Evolutionary conservation across 2,797 vertebrate species (phyloP), one percentile per base, ranked within the genome.

Genomic region (Carapus acus): DNA sequence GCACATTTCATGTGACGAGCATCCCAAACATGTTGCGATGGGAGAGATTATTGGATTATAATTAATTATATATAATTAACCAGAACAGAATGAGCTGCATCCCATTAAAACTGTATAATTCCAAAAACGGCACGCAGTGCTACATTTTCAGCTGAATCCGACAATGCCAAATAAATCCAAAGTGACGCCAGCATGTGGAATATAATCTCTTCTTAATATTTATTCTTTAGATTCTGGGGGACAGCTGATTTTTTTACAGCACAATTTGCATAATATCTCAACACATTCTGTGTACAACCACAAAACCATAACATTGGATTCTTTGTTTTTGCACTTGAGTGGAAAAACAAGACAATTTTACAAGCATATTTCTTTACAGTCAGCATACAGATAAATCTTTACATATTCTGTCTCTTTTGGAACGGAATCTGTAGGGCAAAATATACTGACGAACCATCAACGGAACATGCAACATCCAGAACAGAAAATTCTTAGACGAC

Each of bases 391-490:
- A 85, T 91, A 83, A 78, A 71, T 90, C 87, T 93, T 87, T 91
- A 92, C 86, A 91, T 85, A 71, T 80, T 86, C 71, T 79, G 67
- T 81, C 76, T 87, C 82, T 88, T 86, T 90, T 89, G 51, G 79
- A 85, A 89, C 85, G 73, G 80, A 88, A 89, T 89, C 80, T 76
- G 71, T 82, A 87, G 81, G n/a, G 79, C 74, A 89, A 90, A 92
- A 89, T 82, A 67, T 87, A 86, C 87, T 73, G 88, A 90, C 85
- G 87, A 89, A 92, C 89, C 87, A 91, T 91, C 89, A 91, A 85
- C 87, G 85, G 82, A 75, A 91, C 95, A 98, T 99, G 96, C 96
- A 94, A 97, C 91, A 91, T 89, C 89, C 90, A 92, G 90, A 94
- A 93, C 90, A 91, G 86, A 86, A n/a, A 88, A 87, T 83, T 88